Conservation (phyloP, 2,113 vertebrate species). For the Macrotus californicus region DNA sequence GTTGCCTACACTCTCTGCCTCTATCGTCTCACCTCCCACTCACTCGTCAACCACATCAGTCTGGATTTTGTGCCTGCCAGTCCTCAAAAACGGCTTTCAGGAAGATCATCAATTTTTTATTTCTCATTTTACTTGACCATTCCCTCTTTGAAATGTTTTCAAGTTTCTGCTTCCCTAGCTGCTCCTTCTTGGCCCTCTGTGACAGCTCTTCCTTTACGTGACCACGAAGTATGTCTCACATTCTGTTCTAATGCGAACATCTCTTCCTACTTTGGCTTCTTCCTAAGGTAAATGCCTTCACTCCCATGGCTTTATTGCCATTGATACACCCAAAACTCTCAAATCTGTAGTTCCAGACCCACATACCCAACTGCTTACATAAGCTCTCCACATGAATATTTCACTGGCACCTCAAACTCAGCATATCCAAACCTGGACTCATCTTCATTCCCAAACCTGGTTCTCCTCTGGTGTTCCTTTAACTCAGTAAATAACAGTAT, state of each 20-base stretch:
- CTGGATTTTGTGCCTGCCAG: background rate
- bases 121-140: background rate
- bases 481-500: background rate
- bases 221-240: background rate
- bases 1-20: background rate
- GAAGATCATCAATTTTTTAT: constrained; percentile 36
- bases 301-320: background rate
- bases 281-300: background rate
- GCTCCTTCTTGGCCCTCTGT: background rate
- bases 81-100: background rate
- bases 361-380: background rate
- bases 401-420: background rate
- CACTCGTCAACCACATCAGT: background rate
- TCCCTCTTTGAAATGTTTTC: constrained; percentile 17
- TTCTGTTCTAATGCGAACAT: background rate
- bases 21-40: background rate
- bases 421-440: background rate
- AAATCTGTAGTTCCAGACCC: background rate
- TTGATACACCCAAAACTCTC: background rate
- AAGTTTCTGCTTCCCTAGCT: background rate
- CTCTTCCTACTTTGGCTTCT: background rate
- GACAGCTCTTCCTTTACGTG: background rate
- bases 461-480: background rate
- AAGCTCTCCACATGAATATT: background rate
- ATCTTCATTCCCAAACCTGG: background rate